These are phyloP conservation scores for Bombus terrestris DNA, from an alignment of 1,140 invertebrate species.

Conservation along the genomic window DNA sequence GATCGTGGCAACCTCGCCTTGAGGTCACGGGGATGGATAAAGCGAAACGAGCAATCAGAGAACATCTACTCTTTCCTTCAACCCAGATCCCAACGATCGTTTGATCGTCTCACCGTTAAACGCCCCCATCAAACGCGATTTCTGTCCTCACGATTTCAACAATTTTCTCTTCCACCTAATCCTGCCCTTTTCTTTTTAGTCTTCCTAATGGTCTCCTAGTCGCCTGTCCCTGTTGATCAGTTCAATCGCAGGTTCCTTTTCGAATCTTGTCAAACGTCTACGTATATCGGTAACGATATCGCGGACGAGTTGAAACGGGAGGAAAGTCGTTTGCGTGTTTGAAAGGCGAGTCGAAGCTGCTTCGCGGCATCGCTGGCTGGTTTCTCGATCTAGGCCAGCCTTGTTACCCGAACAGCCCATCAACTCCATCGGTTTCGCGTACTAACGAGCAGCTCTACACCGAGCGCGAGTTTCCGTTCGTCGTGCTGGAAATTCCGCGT, in stretches of 20 bases:
- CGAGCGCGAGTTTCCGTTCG: conserved; percentile 9
- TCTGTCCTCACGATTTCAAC: background rate
- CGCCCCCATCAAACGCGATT: conserved; percentile 26
- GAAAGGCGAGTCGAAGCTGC: background rate
- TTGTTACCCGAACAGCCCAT: conserved; percentile 9
- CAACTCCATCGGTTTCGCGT: conserved; percentile 1
- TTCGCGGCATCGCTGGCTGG: background rate
- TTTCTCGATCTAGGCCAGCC: conserved; percentile 30
- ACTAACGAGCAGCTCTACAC: conserved; percentile 29
- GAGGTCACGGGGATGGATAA: background rate
- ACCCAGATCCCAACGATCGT: too few relatives aligned
- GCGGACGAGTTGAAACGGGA: background rate
- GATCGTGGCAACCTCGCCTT: background rate
- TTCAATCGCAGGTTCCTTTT: background rate
- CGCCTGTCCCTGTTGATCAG: background rate
- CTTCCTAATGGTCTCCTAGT: background rate
- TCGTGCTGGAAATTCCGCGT: background rate
- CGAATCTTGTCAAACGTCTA: background rate
- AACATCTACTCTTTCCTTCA: background rate
- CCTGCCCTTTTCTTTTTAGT: background rate
- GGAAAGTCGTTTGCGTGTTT: background rate
- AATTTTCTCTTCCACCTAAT: background rate
- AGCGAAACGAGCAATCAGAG: background rate
- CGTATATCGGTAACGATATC: background rate
- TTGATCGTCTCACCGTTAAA: conserved; percentile 13